Conservation (phyloP, 2,888 invertebrate species). For the Meta bourneti region DNA sequence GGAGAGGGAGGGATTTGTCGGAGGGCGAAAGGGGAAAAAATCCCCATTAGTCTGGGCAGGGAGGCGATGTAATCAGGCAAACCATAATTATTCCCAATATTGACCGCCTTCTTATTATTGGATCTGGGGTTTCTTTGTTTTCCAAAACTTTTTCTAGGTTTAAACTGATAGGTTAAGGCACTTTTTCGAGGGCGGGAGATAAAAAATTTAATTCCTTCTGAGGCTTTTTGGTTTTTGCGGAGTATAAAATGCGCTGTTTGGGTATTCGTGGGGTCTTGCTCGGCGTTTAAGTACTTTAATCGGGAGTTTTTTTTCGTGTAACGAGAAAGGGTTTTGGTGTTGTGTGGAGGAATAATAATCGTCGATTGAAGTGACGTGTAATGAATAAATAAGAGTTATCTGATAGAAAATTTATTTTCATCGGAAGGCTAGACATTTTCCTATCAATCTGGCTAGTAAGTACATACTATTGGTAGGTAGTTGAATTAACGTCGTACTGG, state of each 20-base stretch:
- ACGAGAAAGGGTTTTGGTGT: not conserved
- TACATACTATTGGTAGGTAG: no score
- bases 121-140: not conserved
- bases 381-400: no score
- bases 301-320: not conserved
- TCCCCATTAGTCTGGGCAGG: slow-evolving; percentile 22
- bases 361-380: not conserved
- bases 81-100: slow-evolving; percentile 35
- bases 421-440: no score
- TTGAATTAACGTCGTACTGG: no score
- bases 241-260: not conserved
- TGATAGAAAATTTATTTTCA: no score
- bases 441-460: no score
- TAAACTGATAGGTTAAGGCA: not conserved
- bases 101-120: slow-evolving; percentile 32
- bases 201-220: not conserved
- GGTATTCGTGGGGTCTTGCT: not conserved
- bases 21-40: slow-evolving; percentile 4
- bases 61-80: slow-evolving; percentile 15
- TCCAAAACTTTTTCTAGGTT: not conserved
- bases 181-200: not conserved
- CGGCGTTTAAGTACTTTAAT: not conserved
- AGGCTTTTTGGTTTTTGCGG: not conserved
- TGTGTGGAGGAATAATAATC: not conserved
- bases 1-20: not conserved